Evolutionary conservation across 2,113 vertebrate species (phyloP).

Genomic region (Eurystomus gularis): DNA sequence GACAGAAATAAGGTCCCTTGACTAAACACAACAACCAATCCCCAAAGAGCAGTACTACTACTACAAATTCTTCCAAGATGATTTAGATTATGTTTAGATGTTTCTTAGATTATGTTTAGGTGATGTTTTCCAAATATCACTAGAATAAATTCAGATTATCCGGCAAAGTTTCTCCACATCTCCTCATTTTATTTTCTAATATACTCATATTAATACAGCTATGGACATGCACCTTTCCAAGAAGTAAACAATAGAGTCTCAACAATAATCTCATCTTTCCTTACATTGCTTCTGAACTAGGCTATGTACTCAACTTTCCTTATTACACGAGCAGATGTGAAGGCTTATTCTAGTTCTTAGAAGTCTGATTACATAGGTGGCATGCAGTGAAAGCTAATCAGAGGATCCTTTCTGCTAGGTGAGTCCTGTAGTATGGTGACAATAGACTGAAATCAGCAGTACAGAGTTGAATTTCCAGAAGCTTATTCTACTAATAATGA

Average conservation of each 20-base stretch:
- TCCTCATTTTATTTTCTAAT: neutral
- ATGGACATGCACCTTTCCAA: neutral
- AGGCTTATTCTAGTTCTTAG: neutral
- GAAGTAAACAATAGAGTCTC: accelerated
- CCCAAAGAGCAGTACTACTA: neutral
- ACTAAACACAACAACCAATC: neutral
- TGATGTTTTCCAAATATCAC: accelerated
- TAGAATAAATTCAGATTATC: neutral
- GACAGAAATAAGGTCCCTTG: neutral
- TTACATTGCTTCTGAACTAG: neutral
- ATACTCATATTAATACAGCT: neutral
- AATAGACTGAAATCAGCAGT: neutral
- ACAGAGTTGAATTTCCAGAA: neutral
- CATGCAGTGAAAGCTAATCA: neutral
- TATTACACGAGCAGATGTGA: neutral
- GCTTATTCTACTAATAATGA: neutral
- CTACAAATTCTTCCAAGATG: neutral
- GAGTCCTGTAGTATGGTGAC: neutral
- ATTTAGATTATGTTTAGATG: no score
- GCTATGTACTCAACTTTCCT: accelerated
- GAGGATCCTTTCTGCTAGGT: neutral
- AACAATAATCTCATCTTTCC: neutral
- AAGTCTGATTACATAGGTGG: neutral
- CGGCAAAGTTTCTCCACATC: neutral
- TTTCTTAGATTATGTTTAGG: no score